phyloP scores from a whole-genome alignment of 2,797 vertebrate species.

The Euphonia xanthogaster region DNA sequence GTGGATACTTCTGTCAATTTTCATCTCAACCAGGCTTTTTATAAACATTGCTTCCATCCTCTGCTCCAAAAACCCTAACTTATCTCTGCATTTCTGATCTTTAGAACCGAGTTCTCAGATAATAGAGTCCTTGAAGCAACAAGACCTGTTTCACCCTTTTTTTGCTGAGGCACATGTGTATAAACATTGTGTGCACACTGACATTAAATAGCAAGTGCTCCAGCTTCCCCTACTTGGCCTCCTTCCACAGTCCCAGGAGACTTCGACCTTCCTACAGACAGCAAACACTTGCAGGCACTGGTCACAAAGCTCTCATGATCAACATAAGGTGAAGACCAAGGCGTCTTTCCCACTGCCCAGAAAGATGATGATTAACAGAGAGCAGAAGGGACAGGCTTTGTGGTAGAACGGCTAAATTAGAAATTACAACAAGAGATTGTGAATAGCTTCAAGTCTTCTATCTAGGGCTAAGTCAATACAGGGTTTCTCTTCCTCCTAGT shows the following conservation, averaged over 20 bases:
- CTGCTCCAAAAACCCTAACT: background rate
- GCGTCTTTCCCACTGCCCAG: rapidly evolving
- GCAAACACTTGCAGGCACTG: background rate
- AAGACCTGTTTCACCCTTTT: background rate
- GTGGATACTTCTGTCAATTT: background rate
- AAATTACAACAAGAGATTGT: background rate
- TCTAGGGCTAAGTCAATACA: background rate
- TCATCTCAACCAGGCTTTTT: background rate
- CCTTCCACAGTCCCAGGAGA: background rate
- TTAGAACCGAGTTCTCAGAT: background rate
- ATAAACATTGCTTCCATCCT: background rate
- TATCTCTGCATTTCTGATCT: background rate
- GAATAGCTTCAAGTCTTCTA: background rate
- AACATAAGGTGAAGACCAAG: background rate
- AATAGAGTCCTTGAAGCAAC: background rate
- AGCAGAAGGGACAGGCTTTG: background rate
- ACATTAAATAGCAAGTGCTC: background rate
- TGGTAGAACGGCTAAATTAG: background rate
- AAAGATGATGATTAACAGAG: background rate
- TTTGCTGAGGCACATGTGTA: background rate
- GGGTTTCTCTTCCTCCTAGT: background rate
- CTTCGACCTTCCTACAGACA: background rate
- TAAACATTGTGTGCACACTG: background rate
- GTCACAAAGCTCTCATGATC: background rate
- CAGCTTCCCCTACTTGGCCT: background rate